Base-by-base conservation (phyloP, 2,113 vertebrate genomes). In the Pagrus major region DNA sequence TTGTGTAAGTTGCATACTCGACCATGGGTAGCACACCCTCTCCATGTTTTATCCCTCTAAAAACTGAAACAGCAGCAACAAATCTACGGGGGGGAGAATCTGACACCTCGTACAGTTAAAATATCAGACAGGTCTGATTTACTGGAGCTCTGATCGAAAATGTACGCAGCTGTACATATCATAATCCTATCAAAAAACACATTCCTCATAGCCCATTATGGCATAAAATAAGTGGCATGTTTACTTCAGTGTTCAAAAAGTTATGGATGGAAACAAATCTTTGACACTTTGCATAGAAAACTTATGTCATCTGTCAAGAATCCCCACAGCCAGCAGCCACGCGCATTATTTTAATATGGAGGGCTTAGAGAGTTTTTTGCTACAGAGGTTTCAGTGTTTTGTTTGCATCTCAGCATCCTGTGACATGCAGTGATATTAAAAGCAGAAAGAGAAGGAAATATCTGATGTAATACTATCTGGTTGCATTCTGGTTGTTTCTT, bases 191-290 rank as follows among this genome's bases (percentile, higher is more conserved):
- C 41, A 68, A 58, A 56, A 76, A 69, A 3, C 33, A 68, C 2
- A 68, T 77, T 51, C 42, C 58, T 55, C 25, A 46, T 4, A 15
- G 27, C 27, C 58, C 25, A 46, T 63, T 54, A 46, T 61, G 14
- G 46, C 37, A 44, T 44, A 49, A 44, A 58, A 71, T 49, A 41
- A 44, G 44, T 63, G 18, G 69, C 29, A 37, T 44, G 58, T 76
- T 82, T 65, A 65, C 51, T 37, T 67, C 44, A 42, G 25, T 59
- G 58, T 31, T 71, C 14, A 58, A 5, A 47, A n/a, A 56, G 47
- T 46, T 55, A 69, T 61, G 14, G 55, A n/a, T 23, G 14, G 55
- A 33, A 61, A 78, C 56, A 78, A 69, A 78, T 69, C 55, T 41
- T 70, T 29, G 18, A 39, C n/a, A 21, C 8, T 31, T 39, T 52